Percentiles rank a stretch among this genome's conserved stretches.
Conservation (phyloP, 2,888 invertebrate genomes). For the Rotaria sp. region DNA sequence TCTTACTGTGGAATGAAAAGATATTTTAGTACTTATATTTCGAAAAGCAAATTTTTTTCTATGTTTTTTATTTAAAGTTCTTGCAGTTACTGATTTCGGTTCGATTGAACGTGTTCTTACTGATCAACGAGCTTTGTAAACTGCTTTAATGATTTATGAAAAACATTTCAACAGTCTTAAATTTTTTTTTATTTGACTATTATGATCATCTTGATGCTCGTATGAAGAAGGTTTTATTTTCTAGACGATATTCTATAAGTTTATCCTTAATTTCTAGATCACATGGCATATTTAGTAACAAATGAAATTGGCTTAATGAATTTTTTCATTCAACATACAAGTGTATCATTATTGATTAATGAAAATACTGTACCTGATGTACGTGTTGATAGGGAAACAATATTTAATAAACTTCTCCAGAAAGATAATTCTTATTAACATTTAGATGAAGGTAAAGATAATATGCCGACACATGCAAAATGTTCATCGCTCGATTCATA, state of each 20-base stretch:
- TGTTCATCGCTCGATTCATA: conserved; percentile 83
- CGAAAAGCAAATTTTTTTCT: too few relatives aligned
- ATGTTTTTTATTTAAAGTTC: background rate
- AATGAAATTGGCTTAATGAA: conserved; percentile 91
- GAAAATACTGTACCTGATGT: conserved; percentile 56
- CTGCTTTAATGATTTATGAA: background rate
- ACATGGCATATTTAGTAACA: conserved; percentile 86
- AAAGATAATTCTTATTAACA: conserved; percentile 89
- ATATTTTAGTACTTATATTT: conserved; percentile 57
- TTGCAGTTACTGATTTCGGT: conserved; percentile 38
- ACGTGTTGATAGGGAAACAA: conserved; percentile 96
- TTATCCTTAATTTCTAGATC: conserved; percentile 58
- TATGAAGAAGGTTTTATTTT: background rate
- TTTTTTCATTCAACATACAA: conserved; percentile 93
- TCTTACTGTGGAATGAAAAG: conserved; percentile 92
- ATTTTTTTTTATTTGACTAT: background rate
- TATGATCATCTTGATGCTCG: background rate
- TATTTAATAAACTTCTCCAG: conserved; percentile 95
- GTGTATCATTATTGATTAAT: conserved; percentile 89
- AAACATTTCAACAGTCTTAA: conserved; percentile 23
- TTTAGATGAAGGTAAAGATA: conserved; percentile 77
- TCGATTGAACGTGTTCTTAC: conserved; percentile 42
- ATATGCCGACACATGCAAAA: conserved; percentile 84
- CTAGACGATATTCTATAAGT: background rate
- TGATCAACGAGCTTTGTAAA: conserved; percentile 39